Percentiles rank a stretch among this genome's conserved stretches.
Evolutionary conservation across 1,140 invertebrate genomes (phyloP).

Genomic region (Eufriesea mexicana): DNA sequence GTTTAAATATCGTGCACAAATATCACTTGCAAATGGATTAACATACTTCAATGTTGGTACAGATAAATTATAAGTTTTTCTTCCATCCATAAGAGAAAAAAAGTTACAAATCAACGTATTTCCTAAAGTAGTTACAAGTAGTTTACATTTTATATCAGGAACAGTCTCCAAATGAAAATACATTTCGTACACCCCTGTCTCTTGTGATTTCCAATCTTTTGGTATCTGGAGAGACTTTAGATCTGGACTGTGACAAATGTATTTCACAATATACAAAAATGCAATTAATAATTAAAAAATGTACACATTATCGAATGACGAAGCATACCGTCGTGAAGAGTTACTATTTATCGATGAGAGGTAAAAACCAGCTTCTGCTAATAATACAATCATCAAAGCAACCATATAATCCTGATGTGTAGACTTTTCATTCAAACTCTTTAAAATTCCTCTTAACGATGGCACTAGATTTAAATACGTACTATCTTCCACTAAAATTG

Average conservation of each 20-base stretch:
- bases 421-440: conserved; percentile 50
- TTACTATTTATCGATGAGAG: neutral
- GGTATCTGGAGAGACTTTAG: conserved; percentile 41
- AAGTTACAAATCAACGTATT: conserved; percentile 71
- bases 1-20: conserved; percentile 65
- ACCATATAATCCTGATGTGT: conserved; percentile 70
- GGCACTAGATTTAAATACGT: conserved; percentile 56
- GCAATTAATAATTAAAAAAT: neutral
- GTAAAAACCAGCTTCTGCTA: conserved; percentile 68
- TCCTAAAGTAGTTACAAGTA: conserved; percentile 65
- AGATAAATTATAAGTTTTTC: conserved; percentile 40
- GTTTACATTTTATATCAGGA: conserved; percentile 57
- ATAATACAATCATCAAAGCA: conserved; percentile 67
- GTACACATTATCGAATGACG: neutral
- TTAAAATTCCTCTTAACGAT: conserved; percentile 46
- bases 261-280: neutral
- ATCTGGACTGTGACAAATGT: neutral
- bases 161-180: conserved; percentile 44
- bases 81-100: conserved; percentile 28
- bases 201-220: conserved; percentile 49
- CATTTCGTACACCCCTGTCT: conserved; percentile 59
- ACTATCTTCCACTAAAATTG: conserved; percentile 68
- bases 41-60: conserved; percentile 66
- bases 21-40: conserved; percentile 66
- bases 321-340: neutral